These are phyloP conservation scores for Tachysurus vachellii DNA, from an alignment of 2,113 vertebrate genomes.

Conservation along the genomic window DNA sequence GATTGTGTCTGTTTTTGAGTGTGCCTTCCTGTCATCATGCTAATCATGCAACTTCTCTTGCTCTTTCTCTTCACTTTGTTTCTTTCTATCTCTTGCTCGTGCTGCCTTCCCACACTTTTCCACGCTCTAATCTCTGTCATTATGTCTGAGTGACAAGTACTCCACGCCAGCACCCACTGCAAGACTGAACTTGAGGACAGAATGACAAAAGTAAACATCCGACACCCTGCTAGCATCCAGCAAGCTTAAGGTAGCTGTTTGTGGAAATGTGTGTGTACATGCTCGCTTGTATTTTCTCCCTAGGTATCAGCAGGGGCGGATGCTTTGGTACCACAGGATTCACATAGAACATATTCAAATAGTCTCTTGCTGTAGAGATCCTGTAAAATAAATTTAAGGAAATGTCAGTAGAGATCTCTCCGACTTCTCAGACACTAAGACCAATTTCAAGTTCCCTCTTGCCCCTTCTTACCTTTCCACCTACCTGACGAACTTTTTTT, in stretches of 20 bases:
- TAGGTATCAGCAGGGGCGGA: constrained; percentile 58
- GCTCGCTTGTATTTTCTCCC: constrained; percentile 55
- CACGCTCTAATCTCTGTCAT: constrained; percentile 64
- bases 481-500: neutral
- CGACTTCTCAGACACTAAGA: constrained; percentile 29
- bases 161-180: constrained; percentile 48
- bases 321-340: constrained; percentile 31
- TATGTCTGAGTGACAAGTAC: constrained; percentile 56
- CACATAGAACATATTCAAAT: constrained; percentile 27
- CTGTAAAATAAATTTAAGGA: neutral
- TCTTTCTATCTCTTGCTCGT: constrained; percentile 17
- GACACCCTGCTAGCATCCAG: constrained; percentile 60
- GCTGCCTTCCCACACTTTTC: constrained; percentile 47
- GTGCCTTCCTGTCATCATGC: constrained; percentile 67
- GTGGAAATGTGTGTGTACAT: constrained; percentile 29
- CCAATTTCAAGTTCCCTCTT: constrained; percentile 32
- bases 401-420: constrained; percentile 1
- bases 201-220: constrained; percentile 72
- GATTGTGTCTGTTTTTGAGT: constrained; percentile 57
- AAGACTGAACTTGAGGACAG: constrained; percentile 46
- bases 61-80: constrained; percentile 47
- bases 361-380: neutral
- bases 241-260: constrained; percentile 55
- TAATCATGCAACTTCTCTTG: constrained; percentile 64
- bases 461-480: neutral